A percentile compares a stretch with the other conserved stretches of the same genome.
Conservation (phyloP, 2,888 invertebrate genomes). For the Diplazon laetatorius region DNA sequence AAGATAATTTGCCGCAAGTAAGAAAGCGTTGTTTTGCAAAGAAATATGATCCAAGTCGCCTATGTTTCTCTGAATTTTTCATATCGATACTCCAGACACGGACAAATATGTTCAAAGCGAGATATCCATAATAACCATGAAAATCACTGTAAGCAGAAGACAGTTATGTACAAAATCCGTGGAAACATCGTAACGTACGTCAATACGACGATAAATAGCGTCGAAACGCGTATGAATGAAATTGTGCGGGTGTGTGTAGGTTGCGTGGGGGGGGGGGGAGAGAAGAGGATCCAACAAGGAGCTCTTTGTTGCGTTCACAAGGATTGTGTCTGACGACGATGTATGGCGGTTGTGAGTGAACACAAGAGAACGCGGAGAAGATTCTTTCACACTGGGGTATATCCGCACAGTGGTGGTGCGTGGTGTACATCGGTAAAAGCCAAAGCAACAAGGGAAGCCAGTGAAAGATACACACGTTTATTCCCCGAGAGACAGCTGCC, state of each 20-base stretch:
- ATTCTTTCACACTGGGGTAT: slow-evolving; percentile 63
- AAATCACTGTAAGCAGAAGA: slow-evolving; percentile 36
- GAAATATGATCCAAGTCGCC: no score
- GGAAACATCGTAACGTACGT: slow-evolving; percentile 44
- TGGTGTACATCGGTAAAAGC: slow-evolving; percentile 31
- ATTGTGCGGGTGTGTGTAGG: slow-evolving; percentile 46
- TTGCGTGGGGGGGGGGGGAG: slow-evolving; percentile 20
- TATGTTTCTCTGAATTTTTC: no score
- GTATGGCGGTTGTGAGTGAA: background rate
- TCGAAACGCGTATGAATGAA: slow-evolving; percentile 46
- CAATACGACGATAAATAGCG: slow-evolving; percentile 65
- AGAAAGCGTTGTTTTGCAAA: no score
- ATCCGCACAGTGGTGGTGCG: no score
- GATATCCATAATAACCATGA: slow-evolving; percentile 1
- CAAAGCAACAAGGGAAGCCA: slow-evolving; percentile 52
- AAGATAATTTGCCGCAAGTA: no score
- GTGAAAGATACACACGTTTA: slow-evolving; percentile 37
- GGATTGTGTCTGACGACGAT: slow-evolving; percentile 23
- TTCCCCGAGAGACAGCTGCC: slow-evolving; percentile 52
- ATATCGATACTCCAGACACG: background rate
- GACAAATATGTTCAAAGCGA: background rate
- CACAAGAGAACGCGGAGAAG: slow-evolving; percentile 55
- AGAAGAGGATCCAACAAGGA: slow-evolving; percentile 51
- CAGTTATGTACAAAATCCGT: slow-evolving; percentile 15
- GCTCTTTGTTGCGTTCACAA: slow-evolving; percentile 69